These are phyloP conservation scores for Agonopterix heracliana DNA, from an alignment of 2,888 invertebrate species.

Conservation along the genomic window DNA sequence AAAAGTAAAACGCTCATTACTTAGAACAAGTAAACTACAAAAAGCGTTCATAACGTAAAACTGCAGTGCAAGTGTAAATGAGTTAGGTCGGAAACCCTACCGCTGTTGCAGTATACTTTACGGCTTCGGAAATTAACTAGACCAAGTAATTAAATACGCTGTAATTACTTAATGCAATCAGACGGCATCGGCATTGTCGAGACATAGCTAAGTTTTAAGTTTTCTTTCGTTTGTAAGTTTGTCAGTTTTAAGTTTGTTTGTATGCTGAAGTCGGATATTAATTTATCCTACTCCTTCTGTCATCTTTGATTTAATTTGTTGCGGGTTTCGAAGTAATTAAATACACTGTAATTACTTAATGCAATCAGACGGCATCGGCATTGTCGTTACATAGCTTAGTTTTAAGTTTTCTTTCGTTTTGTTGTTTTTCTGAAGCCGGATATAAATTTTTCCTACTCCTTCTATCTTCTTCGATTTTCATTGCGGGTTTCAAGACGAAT, in stretches of 20 bases:
- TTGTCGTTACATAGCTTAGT: conserved; percentile 6
- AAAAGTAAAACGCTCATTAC: no score
- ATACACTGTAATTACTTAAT: conserved; percentile 70
- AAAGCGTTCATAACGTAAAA: conserved; percentile 18
- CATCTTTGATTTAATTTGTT: no score
- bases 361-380: conserved; percentile 45
- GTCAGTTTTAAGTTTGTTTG: neutral
- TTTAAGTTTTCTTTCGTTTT: neutral
- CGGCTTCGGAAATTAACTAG: conserved; percentile 70
- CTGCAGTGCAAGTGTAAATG: conserved; percentile 71
- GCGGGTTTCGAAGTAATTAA: conserved; percentile 70
- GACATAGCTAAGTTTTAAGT: conserved; percentile 1
- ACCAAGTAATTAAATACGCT: conserved; percentile 67
- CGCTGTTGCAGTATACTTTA: conserved; percentile 40
- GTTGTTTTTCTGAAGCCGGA: no score
- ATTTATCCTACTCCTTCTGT: no score
- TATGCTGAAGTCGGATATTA: neutral
- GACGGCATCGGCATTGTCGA: conserved; percentile 22
- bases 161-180: conserved; percentile 71
- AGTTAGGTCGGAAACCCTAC: conserved; percentile 61
- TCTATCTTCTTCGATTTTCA: no score
- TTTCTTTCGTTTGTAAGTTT: neutral
- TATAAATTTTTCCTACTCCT: no score
- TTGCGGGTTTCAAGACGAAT: no score
- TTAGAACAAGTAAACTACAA: no score